A percentile compares a stretch with the other conserved stretches of the same genome.
phyloP scores from a whole-genome alignment of 1,140 invertebrate genomes.

The Apis mellifera region Amel_HAv3.1 CM009931.2:17728001-17728500 shows the following conservation, averaged over 20 bases:
- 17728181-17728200: conserved; percentile 19
- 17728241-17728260: neutral
- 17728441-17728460: conserved; percentile 9
- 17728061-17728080: conserved; percentile 14
- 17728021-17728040: conserved; percentile 38
- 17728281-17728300: neutral
- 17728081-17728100: neutral
- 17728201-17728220: too few relatives aligned
- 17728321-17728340: neutral
- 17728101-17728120: conserved; percentile 22
- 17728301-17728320: neutral
- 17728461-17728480: conserved; percentile 6
- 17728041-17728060: conserved; percentile 15
- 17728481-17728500: conserved; percentile 50
- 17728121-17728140: neutral
- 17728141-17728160: neutral
- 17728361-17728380: too few relatives aligned
- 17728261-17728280: neutral
- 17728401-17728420: conserved; percentile 25
- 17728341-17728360: too few relatives aligned
- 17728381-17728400: too few relatives aligned
- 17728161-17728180: neutral
- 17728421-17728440: conserved; percentile 64
- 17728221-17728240: neutral
- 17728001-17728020: conserved; percentile 31